Conservation (phyloP, 2,113 vertebrate species). For the Ailuropoda melanoleuca region DNA sequence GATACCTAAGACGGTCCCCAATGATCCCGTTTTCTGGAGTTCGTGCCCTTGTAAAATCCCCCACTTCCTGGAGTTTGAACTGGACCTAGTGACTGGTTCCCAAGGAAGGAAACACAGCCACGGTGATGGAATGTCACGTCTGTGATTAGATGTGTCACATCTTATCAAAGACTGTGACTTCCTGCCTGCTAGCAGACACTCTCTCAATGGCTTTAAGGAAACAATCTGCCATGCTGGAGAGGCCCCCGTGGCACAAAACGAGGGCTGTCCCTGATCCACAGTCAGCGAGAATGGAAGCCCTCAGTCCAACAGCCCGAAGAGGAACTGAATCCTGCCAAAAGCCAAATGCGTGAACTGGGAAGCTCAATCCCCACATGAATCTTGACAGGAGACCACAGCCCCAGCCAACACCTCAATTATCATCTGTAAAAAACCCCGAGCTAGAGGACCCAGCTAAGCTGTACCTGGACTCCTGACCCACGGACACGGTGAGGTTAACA, state of each 20-base stretch:
- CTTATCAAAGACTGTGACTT: not conserved
- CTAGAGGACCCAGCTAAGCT: not conserved
- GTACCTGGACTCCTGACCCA: not conserved
- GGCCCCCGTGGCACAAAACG: rapidly evolving
- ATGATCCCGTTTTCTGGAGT: not conserved
- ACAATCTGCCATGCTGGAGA: not conserved
- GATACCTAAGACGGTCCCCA: not conserved
- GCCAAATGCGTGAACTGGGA: not conserved
- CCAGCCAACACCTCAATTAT: not conserved
- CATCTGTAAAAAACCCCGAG: not conserved
- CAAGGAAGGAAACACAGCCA: slow-evolving; percentile 39
- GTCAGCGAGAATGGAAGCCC: not conserved
- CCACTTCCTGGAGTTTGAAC: not conserved
- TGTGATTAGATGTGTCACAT: not conserved
- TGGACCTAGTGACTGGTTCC: not conserved
- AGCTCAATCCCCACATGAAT: not conserved
- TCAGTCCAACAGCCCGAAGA: not conserved
- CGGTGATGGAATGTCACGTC: not conserved
- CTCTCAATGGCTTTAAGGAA: slow-evolving; percentile 1
- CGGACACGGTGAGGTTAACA: not conserved
- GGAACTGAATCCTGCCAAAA: not conserved
- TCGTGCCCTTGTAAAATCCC: not conserved
- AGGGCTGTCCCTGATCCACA: not conserved
- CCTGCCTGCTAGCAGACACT: not conserved
- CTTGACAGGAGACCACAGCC: not conserved